Conservation (phyloP, 2,113 vertebrate genomes). For the Albula glossodonta region DNA sequence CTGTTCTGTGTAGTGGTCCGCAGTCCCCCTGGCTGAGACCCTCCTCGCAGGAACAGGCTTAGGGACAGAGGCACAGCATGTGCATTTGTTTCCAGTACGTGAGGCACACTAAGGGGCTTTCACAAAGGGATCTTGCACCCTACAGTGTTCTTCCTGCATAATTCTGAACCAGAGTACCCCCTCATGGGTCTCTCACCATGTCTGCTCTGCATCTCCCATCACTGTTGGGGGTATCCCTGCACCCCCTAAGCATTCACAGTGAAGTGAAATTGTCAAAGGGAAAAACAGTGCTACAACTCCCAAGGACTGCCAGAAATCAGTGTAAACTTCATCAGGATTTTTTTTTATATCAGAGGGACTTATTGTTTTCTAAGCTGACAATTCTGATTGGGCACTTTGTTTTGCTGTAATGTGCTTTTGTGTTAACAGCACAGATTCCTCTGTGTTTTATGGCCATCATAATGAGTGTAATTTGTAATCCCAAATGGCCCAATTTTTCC, state of each 20-base stretch:
- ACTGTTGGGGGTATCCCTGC: not conserved
- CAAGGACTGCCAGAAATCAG: not conserved
- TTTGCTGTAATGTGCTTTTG: not conserved
- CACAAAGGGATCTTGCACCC: not conserved
- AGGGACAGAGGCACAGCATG: not conserved
- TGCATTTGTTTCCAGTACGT: constrained; percentile 39
- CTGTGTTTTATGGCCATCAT: not conserved
- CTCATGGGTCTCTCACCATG: not conserved
- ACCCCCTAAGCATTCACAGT: not conserved
- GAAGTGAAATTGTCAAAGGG: not conserved
- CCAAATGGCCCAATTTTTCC: not conserved
- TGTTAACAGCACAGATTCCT: not conserved
- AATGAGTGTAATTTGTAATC: constrained; percentile 13
- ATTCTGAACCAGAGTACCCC: not conserved
- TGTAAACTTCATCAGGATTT: not conserved
- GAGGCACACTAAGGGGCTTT: not conserved
- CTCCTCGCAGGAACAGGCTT: not conserved
- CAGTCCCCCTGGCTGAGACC: not conserved
- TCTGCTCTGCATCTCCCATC: not conserved
- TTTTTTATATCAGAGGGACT: not conserved
- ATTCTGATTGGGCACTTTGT: not conserved
- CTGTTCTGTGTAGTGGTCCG: not conserved
- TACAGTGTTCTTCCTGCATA: not conserved
- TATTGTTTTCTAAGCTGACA: not conserved
- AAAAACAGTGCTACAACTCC: not conserved